These are phyloP conservation scores for Morelia viridis DNA, from an alignment of 2,797 vertebrate genomes.

Conservation along the genomic window DNA sequence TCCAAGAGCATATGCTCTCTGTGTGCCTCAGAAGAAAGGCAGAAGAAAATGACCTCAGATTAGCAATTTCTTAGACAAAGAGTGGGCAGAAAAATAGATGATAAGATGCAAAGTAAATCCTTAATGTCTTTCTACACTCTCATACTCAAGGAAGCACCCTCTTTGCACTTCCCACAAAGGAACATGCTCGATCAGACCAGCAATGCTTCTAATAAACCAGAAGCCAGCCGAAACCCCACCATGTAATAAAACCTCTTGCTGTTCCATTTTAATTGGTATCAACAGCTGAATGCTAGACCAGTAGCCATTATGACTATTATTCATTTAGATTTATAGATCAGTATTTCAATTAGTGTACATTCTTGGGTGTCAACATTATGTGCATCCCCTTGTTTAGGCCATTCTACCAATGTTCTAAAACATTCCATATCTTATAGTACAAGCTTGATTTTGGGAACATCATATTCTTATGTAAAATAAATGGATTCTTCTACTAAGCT, in stretches of 20 bases:
- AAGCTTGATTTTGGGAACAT: constrained; percentile 4
- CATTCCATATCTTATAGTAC: background rate
- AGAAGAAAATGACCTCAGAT: background rate
- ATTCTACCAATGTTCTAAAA: no score
- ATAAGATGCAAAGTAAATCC: background rate
- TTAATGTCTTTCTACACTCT: background rate
- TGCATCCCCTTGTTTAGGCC: no score
- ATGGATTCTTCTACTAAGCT: background rate
- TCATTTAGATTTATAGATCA: no score
- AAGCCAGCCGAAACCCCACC: background rate
- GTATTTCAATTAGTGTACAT: no score
- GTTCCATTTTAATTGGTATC: no score
- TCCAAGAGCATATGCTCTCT: background rate
- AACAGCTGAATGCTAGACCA: no score
- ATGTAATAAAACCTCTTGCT: no score
- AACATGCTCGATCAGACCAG: background rate
- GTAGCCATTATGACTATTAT: no score
- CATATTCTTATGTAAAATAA: constrained; percentile 1
- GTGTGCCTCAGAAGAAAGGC: background rate
- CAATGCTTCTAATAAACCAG: background rate
- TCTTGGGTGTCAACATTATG: no score
- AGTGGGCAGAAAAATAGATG: no score
- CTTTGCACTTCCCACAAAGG: background rate
- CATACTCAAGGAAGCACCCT: no score
- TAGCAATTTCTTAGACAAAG: background rate